Base-by-base conservation (phyloP, 2,797 vertebrate species). In the Picus viridis region DNA sequence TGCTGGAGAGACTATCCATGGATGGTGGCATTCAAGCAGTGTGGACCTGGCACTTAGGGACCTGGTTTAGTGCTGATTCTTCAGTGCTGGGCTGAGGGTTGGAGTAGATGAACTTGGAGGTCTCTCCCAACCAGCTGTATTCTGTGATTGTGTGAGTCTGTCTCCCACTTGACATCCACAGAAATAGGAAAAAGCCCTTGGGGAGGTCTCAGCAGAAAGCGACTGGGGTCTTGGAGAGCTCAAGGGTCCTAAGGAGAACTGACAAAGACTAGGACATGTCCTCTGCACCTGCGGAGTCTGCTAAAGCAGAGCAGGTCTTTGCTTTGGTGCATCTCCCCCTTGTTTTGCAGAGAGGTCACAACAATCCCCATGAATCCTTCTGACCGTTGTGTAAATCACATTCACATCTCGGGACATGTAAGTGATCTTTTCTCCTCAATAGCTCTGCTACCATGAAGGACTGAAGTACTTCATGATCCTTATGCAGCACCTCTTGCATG, bases 401-500 rank as follows among this genome's bases (percentile, higher is more conserved):
- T n/a, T 3, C 71, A 7, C n/a, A 30, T 22, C 20, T 17, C 26
- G 20, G 34, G 34, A 67, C 1, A 12, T 1, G 7, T 22, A 69
- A 61, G 13, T 20, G 41, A 72, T 17, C 17, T 24, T 80, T 86
- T 70, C 36, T 22, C 8, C 54, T 19, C 45, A 49, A 16, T 19
- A 39, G 15, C 15, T 71, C 45, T 51, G 47, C 29, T 59, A 53
- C 6, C 43, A 57, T 6, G 43, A 87, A 79, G 78, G 67, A n/a
- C 32, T 26, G 36, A 84, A 68, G 10, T 1, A 11, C 7, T 43
- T 39, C 70, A 86, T 43, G 1, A 22, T 71, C 41, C 32, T 47
- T 14, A 6, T 0, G 2, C 24, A 76, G 70, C 22, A 7, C 9
- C 61, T 47, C 54, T 45, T 2, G 3, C 7, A 15, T 1, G 17